These are phyloP conservation scores for Heliconius ethilla DNA, from an alignment of 2,888 invertebrate species.

Conservation along the genomic window DNA sequence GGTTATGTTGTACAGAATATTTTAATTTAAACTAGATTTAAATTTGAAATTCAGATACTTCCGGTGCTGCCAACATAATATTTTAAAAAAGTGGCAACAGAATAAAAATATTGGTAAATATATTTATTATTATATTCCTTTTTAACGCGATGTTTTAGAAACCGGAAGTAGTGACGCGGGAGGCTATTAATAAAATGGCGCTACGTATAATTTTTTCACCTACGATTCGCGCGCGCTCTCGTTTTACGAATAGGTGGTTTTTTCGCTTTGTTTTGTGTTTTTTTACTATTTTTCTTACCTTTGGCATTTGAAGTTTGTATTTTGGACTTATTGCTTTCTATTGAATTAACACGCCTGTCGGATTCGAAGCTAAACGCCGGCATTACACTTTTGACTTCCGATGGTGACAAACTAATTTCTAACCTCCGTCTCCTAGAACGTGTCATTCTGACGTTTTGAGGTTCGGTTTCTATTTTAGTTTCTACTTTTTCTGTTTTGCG, in stretches of 20 bases:
- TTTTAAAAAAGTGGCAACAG: constrained; percentile 8
- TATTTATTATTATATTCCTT: background rate
- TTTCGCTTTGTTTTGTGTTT: constrained; percentile 55
- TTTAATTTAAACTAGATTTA: constrained; percentile 5
- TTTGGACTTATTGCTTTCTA: constrained; percentile 61
- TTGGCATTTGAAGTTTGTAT: constrained; percentile 49
- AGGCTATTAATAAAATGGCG: constrained; percentile 32
- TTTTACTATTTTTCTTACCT: constrained; percentile 51
- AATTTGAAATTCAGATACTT: constrained; percentile 5
- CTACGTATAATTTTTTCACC: constrained; percentile 57
- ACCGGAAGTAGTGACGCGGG: constrained; percentile 50
- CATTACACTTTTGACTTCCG: constrained; percentile 60
- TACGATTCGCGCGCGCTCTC: constrained; percentile 59
- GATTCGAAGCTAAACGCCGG: constrained; percentile 70
- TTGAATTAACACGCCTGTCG: constrained; percentile 61
- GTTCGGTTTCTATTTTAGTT: constrained; percentile 50
- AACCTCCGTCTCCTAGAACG: constrained; percentile 65
- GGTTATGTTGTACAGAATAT: background rate
- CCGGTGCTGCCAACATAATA: constrained; percentile 1
- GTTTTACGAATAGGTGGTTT: constrained; percentile 58
- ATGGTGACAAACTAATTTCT: constrained; percentile 69
- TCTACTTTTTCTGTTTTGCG: constrained; percentile 46
- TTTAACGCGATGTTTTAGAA: constrained; percentile 2
- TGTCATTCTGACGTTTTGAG: constrained; percentile 64
- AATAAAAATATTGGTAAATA: constrained; percentile 6